phyloP scores from a whole-genome alignment of 2,888 invertebrate species.

The Chloroclysta siterata region DNA sequence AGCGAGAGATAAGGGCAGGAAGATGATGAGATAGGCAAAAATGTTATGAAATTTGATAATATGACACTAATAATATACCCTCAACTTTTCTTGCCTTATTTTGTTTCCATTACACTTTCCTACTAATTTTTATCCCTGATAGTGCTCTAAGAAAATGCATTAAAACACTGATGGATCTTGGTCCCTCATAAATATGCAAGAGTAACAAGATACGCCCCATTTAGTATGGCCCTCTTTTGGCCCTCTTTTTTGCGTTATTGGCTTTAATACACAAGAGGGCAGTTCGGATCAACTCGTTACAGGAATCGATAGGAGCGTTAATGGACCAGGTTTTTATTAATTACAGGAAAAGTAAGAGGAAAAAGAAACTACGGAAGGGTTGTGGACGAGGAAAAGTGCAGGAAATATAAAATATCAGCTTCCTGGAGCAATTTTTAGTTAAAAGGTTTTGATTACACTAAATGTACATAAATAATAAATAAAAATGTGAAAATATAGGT shows the following conservation, averaged over 20 bases:
- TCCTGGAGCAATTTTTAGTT: background rate
- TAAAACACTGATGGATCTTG: constrained; percentile 57
- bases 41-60: too few species aligned
- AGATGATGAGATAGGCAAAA: too few species aligned
- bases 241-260: constrained; percentile 78
- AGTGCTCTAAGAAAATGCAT: constrained; percentile 58
- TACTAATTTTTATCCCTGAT: constrained; percentile 25
- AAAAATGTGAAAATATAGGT: too few species aligned
- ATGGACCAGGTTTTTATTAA: constrained; percentile 77
- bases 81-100: background rate
- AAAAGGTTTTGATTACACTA: too few species aligned
- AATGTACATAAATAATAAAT: too few species aligned
- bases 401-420: constrained; percentile 2
- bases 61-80: too few species aligned
- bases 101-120: constrained; percentile 10
- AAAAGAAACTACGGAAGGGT: constrained; percentile 39
- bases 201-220: constrained; percentile 80
- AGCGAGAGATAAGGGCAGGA: too few species aligned
- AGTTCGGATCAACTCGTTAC: constrained; percentile 75
- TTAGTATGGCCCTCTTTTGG: constrained; percentile 68
- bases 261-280: constrained; percentile 77
- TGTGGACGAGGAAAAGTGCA: constrained; percentile 15
- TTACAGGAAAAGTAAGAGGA: constrained; percentile 55
- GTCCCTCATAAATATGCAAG: constrained; percentile 82
- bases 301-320: constrained; percentile 73